Evolutionary conservation across 2,888 invertebrate species (phyloP).

Genomic region (Machimus rusticus): DNA sequence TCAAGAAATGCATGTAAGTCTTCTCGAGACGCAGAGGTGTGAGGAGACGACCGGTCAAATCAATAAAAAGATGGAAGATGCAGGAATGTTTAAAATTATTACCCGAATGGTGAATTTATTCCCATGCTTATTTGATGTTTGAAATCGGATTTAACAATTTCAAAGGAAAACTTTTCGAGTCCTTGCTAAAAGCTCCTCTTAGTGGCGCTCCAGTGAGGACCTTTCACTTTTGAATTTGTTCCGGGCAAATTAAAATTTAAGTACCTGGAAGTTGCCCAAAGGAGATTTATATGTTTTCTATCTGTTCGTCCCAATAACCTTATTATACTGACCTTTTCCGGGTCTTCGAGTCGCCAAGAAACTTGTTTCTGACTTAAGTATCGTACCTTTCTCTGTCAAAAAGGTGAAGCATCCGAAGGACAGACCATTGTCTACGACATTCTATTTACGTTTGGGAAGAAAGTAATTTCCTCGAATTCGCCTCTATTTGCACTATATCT

Average conservation of each 20-base stretch:
- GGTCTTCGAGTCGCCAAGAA: neutral
- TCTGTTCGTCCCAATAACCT: conserved; percentile 16
- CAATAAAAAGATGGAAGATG: neutral
- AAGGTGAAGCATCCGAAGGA: neutral
- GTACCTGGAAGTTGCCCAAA: neutral
- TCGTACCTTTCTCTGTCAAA: neutral
- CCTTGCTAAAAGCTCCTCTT: neutral
- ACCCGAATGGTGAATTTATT: conserved; percentile 11
- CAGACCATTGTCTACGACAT: neutral
- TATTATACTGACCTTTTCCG: neutral
- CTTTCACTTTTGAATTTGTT: neutral
- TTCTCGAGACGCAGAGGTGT: neutral
- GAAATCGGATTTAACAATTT: conserved; percentile 3
- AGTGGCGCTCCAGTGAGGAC: neutral
- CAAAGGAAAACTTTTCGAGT: neutral
- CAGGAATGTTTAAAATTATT: neutral
- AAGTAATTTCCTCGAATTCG: conserved; percentile 27
- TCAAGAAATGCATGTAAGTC: neutral
- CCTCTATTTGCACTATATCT: conserved; percentile 34
- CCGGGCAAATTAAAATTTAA: conserved; percentile 15
- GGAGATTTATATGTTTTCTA: conserved; percentile 19
- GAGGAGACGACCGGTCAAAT: neutral
- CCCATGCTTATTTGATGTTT: neutral
- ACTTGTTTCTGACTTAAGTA: neutral
- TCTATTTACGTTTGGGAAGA: neutral